Evolutionary conservation across 2,113 vertebrate genomes (phyloP).

Genomic region (Cephalopterus ornatus): DNA sequence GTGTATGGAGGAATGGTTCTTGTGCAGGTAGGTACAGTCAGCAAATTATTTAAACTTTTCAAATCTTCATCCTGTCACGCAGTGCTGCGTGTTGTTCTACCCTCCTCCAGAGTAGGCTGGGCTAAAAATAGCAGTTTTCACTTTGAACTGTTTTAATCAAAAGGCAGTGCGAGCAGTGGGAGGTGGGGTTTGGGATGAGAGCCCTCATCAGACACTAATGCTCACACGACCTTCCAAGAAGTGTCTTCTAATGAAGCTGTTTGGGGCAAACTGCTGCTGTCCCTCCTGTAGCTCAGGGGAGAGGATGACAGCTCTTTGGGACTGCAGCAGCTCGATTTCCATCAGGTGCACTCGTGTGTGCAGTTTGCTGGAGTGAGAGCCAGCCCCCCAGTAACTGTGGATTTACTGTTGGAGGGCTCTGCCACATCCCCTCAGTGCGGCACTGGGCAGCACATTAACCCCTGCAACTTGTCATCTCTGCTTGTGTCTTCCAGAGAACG

Average conservation of each 20-base stretch:
- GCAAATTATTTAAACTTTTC: neutral
- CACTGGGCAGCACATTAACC: neutral
- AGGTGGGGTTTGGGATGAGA: neutral
- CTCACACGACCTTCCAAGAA: neutral
- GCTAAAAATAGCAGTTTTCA: neutral
- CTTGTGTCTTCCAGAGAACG: slow-evolving; percentile 80
- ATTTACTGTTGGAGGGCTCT: neutral
- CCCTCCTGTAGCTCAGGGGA: neutral
- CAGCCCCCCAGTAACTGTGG: neutral
- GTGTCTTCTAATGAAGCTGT: neutral
- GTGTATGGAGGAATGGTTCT: neutral
- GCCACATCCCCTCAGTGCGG: rapidly evolving
- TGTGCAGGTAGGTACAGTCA: neutral
- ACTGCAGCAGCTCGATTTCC: rapidly evolving
- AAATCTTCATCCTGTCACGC: rapidly evolving
- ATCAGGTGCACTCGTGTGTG: neutral
- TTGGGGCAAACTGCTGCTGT: neutral
- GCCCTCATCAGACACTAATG: neutral
- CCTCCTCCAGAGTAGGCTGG: neutral
- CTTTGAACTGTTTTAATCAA: neutral
- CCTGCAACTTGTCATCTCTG: neutral
- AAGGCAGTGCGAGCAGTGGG: neutral
- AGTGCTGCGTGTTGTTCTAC: rapidly evolving
- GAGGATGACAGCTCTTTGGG: neutral
- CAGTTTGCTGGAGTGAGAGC: neutral